A percentile compares a stretch with the other conserved stretches of the same genome.
These are phyloP conservation scores for Phalanger gymnotis DNA, from an alignment of 2,797 vertebrate species.

Conservation along the genomic window DNA sequence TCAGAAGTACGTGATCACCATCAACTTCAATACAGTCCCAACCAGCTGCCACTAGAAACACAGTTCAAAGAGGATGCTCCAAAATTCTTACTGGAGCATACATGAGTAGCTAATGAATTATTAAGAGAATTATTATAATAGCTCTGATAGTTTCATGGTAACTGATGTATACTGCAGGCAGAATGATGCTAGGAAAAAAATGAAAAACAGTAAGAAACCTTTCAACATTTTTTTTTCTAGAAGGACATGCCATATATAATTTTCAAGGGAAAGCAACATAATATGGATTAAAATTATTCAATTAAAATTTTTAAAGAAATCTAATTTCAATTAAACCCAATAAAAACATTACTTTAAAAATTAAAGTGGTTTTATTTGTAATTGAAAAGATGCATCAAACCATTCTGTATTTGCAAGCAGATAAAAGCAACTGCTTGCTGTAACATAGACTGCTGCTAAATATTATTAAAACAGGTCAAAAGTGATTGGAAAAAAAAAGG, in stretches of 20 bases:
- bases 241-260: constrained; percentile 44
- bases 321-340: constrained; percentile 59
- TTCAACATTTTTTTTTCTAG: constrained; percentile 67
- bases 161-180: not conserved
- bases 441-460: constrained; percentile 25
- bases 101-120: not conserved
- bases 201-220: constrained; percentile 42
- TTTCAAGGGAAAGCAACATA: constrained; percentile 53
- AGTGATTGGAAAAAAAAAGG: constrained; percentile 24
- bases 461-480: constrained; percentile 49
- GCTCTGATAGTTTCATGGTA: not conserved
- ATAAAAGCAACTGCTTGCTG: constrained; percentile 43
- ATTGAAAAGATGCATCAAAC: constrained; percentile 56
- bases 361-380: constrained; percentile 55
- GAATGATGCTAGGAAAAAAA: not conserved
- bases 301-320: constrained; percentile 56
- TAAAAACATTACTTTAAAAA: constrained; percentile 54
- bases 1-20: not conserved
- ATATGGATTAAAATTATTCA: constrained; percentile 47
- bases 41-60: not conserved
- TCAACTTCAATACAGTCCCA: not conserved
- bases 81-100: not conserved
- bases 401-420: constrained; percentile 36
- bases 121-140: not conserved
- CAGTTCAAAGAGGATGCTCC: not conserved